A percentile compares a stretch with the other conserved stretches of the same genome.
Evolutionary conservation across 2,888 invertebrate species (phyloP).

Genomic region (Cantharis lateralis): DNA sequence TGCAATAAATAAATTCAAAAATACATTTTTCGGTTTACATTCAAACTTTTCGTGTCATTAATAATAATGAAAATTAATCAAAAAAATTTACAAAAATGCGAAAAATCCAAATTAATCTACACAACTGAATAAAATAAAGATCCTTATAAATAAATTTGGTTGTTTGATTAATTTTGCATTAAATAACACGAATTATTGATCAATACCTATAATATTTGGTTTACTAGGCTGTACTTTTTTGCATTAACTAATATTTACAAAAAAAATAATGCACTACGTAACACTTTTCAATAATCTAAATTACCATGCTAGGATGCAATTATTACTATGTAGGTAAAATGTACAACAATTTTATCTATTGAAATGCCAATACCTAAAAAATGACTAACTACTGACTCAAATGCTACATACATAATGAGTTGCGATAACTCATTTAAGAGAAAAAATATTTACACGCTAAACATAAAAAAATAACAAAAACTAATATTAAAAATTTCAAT

Average conservation of each 20-base stretch:
- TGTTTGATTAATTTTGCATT: not conserved
- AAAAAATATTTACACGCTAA: slow-evolving; percentile 4
- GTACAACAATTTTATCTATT: slow-evolving; percentile 5
- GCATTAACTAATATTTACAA: slow-evolving; percentile 21
- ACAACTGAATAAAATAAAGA: not conserved
- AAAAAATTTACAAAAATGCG: not conserved
- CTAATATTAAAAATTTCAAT: not conserved
- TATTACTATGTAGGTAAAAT: slow-evolving; percentile 8
- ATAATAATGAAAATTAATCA: not conserved
- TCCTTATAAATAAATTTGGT: not conserved
- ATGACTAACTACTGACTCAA: slow-evolving; percentile 10
- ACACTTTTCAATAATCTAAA: slow-evolving; percentile 19
- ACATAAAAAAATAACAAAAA: slow-evolving; percentile 1
- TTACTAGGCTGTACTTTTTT: slow-evolving; percentile 55
- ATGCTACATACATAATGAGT: not conserved
- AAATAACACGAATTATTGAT: slow-evolving; percentile 5
- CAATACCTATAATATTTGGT: slow-evolving; percentile 48
- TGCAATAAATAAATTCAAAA: not conserved
- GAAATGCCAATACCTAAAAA: slow-evolving; percentile 23
- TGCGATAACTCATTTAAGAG: not conserved
- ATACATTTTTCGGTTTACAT: not conserved
- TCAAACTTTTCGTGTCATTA: not conserved
- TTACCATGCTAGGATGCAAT: not conserved
- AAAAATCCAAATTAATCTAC: not conserved
- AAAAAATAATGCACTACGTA: slow-evolving; percentile 19